Conservation (phyloP, 2,888 invertebrate species). For the Xestia rhomboidea region DNA sequence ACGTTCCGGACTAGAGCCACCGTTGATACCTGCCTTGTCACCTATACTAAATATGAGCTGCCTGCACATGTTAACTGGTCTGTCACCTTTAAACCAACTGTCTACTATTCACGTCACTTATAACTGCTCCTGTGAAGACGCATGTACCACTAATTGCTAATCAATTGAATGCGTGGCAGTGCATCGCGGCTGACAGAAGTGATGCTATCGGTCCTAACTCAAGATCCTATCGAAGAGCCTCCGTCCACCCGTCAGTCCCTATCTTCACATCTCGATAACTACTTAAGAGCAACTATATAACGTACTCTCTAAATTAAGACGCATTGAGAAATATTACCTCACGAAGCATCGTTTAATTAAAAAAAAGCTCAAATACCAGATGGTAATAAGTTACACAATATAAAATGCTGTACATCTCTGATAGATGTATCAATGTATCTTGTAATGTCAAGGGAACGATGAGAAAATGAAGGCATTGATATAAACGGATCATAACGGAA, state of each 20-base stretch:
- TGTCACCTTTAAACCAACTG: constrained; percentile 37
- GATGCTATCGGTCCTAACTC: constrained; percentile 77
- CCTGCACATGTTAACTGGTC: constrained; percentile 7
- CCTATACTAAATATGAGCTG: constrained; percentile 7
- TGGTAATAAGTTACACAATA: constrained; percentile 69
- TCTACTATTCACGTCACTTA: constrained; percentile 51
- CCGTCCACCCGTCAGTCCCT: constrained; percentile 71
- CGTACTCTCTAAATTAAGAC: constrained; percentile 79
- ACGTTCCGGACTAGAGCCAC: neutral
- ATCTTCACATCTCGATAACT: constrained; percentile 78
- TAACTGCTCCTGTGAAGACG: constrained; percentile 72
- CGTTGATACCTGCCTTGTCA: neutral
- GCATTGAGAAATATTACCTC: constrained; percentile 73
- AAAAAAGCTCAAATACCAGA: constrained; percentile 67
- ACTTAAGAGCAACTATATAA: constrained; percentile 78
- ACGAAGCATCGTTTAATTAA: constrained; percentile 77
- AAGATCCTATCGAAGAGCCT: constrained; percentile 78
- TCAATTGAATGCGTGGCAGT: constrained; percentile 80
- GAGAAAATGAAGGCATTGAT: constrained; percentile 62
- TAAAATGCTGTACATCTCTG: constrained; percentile 66
- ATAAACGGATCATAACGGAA: constrained; percentile 56
- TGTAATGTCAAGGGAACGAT: constrained; percentile 56
- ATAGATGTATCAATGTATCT: constrained; percentile 53
- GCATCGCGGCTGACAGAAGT: constrained; percentile 71
- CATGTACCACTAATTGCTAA: constrained; percentile 79